Evolutionary conservation across 2,888 invertebrate genomes (phyloP), one percentile per base, ranked within the genome.

Genomic region (Lumbricus terrestris): DNA sequence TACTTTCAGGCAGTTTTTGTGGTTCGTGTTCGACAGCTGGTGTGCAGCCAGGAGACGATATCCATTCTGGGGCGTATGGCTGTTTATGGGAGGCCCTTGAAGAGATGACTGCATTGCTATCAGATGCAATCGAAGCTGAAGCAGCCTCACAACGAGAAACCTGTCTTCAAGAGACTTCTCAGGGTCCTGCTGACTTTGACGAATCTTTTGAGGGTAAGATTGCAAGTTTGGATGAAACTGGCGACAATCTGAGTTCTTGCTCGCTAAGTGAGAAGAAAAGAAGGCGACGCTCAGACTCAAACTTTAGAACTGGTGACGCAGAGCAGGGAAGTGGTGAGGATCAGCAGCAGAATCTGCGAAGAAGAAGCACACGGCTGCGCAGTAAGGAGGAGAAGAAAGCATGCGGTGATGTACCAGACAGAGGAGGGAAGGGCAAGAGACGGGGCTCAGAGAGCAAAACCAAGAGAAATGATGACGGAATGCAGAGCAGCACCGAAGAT

Each of bases 321-420:
- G 85, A 34, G 2, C 88, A 88, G 18, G 33, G 88, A 88, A 34
- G 88, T 34, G 88, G 35, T 18, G 88, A 42, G 42, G 40, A 42
- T 20, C 33, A 34, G 40, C 47, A 88, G 40, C 47, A 88, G 6
- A 16, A 35, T 8, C 20, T 15, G 35, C 40, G 91, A 82, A 88
- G 91, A 85, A 47, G 91, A n/a, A 91, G 91, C 83, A 91, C 88
- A 42, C 69, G 91, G 34, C 35, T 91, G n/a, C 89, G 88, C 35
- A 91, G 91, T 82, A 91, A 90, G 47, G 88, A 90, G 40, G 91
- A 90, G 34, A 91, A 90, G 35, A 90, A 90, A 88, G 40, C 38
- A 23, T 6, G 15, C 18, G 40, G 29, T n/a, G 47, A 88, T 40
- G 18, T 15, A 4, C n/a, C 88, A 33, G 47, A 37, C 33, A 88